Conservation (phyloP, 2,113 vertebrate species). For the Psilopogon haemacephalus region DNA sequence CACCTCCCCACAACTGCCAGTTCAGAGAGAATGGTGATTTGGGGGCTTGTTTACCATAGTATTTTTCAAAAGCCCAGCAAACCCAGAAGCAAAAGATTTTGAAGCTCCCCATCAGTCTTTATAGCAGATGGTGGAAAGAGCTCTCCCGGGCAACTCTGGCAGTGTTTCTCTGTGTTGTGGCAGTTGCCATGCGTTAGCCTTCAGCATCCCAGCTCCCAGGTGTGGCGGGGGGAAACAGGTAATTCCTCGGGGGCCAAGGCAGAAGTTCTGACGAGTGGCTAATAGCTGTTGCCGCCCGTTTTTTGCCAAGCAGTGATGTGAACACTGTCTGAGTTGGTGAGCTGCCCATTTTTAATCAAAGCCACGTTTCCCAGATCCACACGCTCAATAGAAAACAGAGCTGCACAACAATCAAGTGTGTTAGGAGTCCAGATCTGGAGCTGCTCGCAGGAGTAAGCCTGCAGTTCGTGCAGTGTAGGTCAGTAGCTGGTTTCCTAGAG, state of each 20-base stretch:
- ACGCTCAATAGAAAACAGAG: conserved; percentile 36
- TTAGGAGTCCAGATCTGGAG: conserved; percentile 4
- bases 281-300: not conserved
- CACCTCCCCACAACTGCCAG: not conserved
- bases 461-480: conserved; percentile 30
- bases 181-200: not conserved
- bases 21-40: not conserved
- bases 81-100: not conserved
- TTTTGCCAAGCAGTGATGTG: conserved; percentile 26
- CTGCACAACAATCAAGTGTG: not conserved
- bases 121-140: not conserved
- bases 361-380: conserved; percentile 16
- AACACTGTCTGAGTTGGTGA: conserved; percentile 37
- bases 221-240: not conserved
- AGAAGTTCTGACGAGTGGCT: not conserved
- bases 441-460: conserved; percentile 28
- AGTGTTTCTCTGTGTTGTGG: not conserved
- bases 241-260: not conserved
- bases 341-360: conserved; percentile 57
- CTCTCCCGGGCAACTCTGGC: not conserved
- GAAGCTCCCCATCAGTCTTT: not conserved
- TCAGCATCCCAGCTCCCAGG: not conserved
- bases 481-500: conserved; percentile 25
- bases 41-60: no score
- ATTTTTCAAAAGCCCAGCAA: no score